Evolutionary conservation across 2,113 vertebrate genomes (phyloP), one percentile per base, ranked within the genome.

Genomic region (Ptilorrhoa leucosticta): DNA sequence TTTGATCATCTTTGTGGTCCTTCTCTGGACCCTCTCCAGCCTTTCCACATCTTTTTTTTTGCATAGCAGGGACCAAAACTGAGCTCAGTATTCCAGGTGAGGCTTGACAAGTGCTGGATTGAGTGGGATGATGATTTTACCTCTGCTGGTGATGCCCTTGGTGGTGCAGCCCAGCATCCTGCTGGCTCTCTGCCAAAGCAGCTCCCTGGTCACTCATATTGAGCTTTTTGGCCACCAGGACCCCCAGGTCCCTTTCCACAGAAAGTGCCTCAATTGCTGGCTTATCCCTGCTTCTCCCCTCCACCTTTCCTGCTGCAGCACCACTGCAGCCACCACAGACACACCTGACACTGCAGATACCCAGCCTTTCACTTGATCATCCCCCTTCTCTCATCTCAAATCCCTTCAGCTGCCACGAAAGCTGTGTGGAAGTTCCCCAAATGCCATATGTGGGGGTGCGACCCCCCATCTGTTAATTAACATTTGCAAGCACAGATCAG

Each of bases 401-500:
- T n/a, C 28, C 58, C 71, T 83, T 51, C 89, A 68, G 70, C 75
- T 85, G 79, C 86, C 44, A 60, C 35, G 24, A 31, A 57, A 71
- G 35, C 73, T 71, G 27, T 24, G 39, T 17, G 57, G 73, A 68
- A 68, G 40, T 50, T 71, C 87, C 92, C 66, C n/a, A 65, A 65
- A 53, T 71, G 73, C 73, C 61, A 4, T 37, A 12, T 75, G 92
- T 75, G 84, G 82, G 87, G 51, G 28, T 79, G 60, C 4, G 8
- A 45, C 45, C 65, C 88, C 19, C 30, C 65, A 64, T 80, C 93
- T 92, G 76, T 53, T 92, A 76, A 90, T 90, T 42, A 71, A 40
- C 48, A 69, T 90, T 72, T 61, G 44, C 48, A 79, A 68, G 58
- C 31, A 22, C 69, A 54, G 78, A 81, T 7, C 60, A 53, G 79